Conservation (phyloP, 2,888 invertebrate genomes). For the Synergus itoensis region DNA sequence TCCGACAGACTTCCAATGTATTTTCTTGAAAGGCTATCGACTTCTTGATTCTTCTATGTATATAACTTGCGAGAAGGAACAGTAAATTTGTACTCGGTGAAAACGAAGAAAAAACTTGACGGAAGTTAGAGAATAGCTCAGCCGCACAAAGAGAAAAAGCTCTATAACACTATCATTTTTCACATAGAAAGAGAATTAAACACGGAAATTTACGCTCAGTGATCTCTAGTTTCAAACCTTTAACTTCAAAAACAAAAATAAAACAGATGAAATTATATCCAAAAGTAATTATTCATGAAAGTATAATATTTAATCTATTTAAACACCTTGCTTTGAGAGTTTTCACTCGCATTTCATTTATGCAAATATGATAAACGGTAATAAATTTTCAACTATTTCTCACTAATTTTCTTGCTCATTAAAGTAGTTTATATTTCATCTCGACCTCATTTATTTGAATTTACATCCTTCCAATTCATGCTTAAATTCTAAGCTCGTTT, state of each 20-base stretch:
- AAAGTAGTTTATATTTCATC: too few species aligned
- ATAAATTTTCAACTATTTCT: too few species aligned
- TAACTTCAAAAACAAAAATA: not conserved
- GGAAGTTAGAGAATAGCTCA: not conserved
- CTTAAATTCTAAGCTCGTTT: too few species aligned
- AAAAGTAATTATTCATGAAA: too few species aligned
- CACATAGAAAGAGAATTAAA: not conserved
- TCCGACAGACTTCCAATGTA: not conserved
- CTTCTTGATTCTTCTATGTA: slow-evolving; percentile 1
- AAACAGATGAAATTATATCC: not conserved
- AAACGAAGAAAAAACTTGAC: slow-evolving; percentile 8
- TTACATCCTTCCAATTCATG: too few species aligned
- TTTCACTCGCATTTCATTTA: too few species aligned
- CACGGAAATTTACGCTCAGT: not conserved
- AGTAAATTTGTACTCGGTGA: slow-evolving; percentile 3
- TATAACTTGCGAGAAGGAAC: slow-evolving; percentile 1
- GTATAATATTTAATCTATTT: too few species aligned
- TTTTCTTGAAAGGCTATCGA: slow-evolving; percentile 7
- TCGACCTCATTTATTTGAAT: too few species aligned
- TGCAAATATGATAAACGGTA: too few species aligned
- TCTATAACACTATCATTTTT: slow-evolving; percentile 10
- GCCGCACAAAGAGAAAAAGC: slow-evolving; percentile 6
- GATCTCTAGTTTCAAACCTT: not conserved
- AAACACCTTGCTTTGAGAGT: too few species aligned
- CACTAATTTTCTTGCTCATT: too few species aligned